phyloP scores from a whole-genome alignment of 2,113 vertebrate genomes.

The Pao palembangensis region DNA sequence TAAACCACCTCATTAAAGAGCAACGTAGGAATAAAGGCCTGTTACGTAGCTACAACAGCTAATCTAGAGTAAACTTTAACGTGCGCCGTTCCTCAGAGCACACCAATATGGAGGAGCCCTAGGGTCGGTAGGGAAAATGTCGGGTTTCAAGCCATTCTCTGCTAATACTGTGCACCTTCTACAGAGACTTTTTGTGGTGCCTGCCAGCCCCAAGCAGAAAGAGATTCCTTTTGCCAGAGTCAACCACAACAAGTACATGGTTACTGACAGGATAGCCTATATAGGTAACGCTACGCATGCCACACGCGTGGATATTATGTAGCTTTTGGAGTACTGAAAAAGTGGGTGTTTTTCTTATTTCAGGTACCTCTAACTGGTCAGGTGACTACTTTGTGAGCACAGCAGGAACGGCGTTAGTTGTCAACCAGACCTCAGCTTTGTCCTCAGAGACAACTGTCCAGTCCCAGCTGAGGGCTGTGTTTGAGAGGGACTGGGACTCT shows the following conservation, averaged over 20 bases:
- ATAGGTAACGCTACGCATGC: constrained; percentile 71
- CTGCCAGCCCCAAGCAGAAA: constrained; percentile 70
- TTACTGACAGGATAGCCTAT: constrained; percentile 82
- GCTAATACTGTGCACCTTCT: not conserved
- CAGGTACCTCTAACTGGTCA: constrained; percentile 92
- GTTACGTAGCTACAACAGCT: no score
- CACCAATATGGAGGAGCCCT: no score
- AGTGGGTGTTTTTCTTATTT: not conserved
- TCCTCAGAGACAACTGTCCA: constrained; percentile 54
- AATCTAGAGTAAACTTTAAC: no score
- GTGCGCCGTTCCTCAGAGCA: no score
- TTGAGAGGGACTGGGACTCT: constrained; percentile 85
- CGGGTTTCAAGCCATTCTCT: not conserved
- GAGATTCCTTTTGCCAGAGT: constrained; percentile 83
- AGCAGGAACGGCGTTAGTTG: constrained; percentile 80
- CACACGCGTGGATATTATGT: not conserved
- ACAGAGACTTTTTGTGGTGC: constrained; percentile 79
- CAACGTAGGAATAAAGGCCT: not conserved
- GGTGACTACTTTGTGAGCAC: constrained; percentile 85
- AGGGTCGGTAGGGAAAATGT: not conserved
- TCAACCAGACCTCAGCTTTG: constrained; percentile 69
- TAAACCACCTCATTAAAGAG: not conserved
- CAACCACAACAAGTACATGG: constrained; percentile 94
- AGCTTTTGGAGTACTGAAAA: not conserved
- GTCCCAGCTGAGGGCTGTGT: constrained; percentile 76